phyloP scores from a whole-genome alignment of 1,140 invertebrate species.

The Pseudomyrmex cubaensis region DNA sequence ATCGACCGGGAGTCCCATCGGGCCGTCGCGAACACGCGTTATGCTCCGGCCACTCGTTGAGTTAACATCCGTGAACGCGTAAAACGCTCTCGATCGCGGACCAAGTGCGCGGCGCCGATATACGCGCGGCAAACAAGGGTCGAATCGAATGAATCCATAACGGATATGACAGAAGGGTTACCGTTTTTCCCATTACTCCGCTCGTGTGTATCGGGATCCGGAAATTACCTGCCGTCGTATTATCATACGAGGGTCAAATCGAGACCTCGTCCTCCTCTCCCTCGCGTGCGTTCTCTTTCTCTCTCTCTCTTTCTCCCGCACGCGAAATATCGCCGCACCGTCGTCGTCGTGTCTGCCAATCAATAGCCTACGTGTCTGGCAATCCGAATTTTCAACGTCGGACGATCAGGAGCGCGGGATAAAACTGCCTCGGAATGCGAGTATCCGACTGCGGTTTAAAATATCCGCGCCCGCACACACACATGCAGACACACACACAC shows the following conservation, averaged over 20 bases:
- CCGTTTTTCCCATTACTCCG: slow-evolving; percentile 74
- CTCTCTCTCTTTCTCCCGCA: slow-evolving; percentile 43
- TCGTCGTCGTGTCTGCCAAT: slow-evolving; percentile 62
- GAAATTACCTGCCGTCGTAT: slow-evolving; percentile 75
- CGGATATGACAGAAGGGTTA: slow-evolving; percentile 75
- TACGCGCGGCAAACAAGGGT: slow-evolving; percentile 15
- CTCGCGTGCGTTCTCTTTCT: slow-evolving; percentile 33
- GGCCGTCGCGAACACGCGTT: slow-evolving; percentile 25
- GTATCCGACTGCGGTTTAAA: slow-evolving; percentile 66
- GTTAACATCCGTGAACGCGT: slow-evolving; percentile 51
- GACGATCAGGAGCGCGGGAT: slow-evolving; percentile 40
- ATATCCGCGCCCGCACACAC: slow-evolving; percentile 44
- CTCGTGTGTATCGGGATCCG: slow-evolving; percentile 72
- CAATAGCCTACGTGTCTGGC: slow-evolving; percentile 71
- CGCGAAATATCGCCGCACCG: slow-evolving; percentile 62
- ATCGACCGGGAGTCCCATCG: not conserved
- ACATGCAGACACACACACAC: not conserved
- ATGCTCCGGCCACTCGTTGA: slow-evolving; percentile 2
- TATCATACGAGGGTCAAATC: slow-evolving; percentile 75
- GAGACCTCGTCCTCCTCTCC: slow-evolving; percentile 50
- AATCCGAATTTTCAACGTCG: slow-evolving; percentile 60
- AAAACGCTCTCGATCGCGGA: slow-evolving; percentile 18
- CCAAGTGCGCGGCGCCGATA: slow-evolving; percentile 19
- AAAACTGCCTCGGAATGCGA: slow-evolving; percentile 62
- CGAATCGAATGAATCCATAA: slow-evolving; percentile 71